A percentile compares a stretch with the other conserved stretches of the same genome.
Conservation (phyloP, 2,888 invertebrate genomes). For the Noctuana brunneofusca region DNA sequence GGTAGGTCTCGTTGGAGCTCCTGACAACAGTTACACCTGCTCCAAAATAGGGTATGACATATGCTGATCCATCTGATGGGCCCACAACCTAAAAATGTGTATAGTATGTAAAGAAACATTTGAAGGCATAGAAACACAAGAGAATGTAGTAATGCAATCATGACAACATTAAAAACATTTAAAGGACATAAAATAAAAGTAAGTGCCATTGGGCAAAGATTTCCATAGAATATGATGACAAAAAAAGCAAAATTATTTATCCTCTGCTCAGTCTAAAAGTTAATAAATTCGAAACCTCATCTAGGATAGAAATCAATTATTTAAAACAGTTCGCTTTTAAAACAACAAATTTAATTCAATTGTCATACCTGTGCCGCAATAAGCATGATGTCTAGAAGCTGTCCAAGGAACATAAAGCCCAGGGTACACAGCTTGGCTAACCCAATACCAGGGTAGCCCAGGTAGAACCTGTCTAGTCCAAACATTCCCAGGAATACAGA, state of each 20-base stretch:
- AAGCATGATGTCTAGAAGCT: slow-evolving; percentile 96
- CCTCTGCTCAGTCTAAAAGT: too few relatives aligned
- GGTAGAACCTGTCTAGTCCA: slow-evolving; percentile 97
- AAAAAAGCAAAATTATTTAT: too few relatives aligned
- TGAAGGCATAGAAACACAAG: too few relatives aligned
- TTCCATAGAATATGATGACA: too few relatives aligned
- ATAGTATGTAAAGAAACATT: too few relatives aligned
- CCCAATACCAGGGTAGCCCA: slow-evolving; percentile 98
- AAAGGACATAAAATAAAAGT: too few relatives aligned
- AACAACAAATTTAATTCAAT: neutral
- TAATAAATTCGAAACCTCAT: too few relatives aligned
- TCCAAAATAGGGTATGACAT: slow-evolving; percentile 96
- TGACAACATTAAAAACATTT: too few relatives aligned
- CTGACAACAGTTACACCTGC: slow-evolving; percentile 91
- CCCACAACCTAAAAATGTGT: slow-evolving; percentile 86
- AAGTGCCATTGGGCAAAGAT: too few relatives aligned
- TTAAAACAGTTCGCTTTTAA: neutral
- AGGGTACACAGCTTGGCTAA: slow-evolving; percentile 96
- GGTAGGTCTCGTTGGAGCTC: slow-evolving; percentile 93
- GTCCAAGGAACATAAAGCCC: slow-evolving; percentile 98
- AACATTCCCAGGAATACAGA: slow-evolving; percentile 99
- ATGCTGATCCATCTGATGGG: slow-evolving; percentile 97
- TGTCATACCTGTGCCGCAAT: slow-evolving; percentile 91
- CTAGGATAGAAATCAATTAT: neutral
- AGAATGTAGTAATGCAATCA: too few relatives aligned